Evolutionary conservation across 2,888 invertebrate genomes (phyloP).

Genomic region (Aleiodes testaceus): DNA sequence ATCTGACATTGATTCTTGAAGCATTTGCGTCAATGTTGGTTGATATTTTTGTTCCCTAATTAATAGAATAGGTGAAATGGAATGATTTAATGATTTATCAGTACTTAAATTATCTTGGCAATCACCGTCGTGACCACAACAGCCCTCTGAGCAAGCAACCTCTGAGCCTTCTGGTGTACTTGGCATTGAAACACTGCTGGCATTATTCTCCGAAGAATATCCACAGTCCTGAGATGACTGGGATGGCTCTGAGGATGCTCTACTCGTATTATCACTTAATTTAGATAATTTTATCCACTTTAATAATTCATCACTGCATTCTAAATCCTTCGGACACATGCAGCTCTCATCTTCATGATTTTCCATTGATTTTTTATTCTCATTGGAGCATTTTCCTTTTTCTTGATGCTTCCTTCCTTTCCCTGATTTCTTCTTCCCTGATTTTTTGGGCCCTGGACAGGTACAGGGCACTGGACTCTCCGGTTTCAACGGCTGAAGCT

Average conservation of each 20-base stretch:
- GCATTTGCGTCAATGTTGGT: conserved; percentile 84
- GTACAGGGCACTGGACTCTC: no score
- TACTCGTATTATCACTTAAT: conserved; percentile 63
- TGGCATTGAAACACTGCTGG: conserved; percentile 84
- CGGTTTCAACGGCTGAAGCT: no score
- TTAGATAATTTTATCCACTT: conserved; percentile 71
- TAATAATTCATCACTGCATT: conserved; percentile 60
- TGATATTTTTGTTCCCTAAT: conserved; percentile 73
- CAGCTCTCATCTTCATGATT: conserved; percentile 13
- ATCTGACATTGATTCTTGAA: conserved; percentile 75
- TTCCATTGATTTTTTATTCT: no score
- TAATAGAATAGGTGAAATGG: conserved; percentile 64
- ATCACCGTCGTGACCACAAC: conserved; percentile 82
- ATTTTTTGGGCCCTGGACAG: no score
- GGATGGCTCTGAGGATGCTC: conserved; percentile 77
- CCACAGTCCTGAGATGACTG: conserved; percentile 87
- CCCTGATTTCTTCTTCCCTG: no score
- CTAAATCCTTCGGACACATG: conserved; percentile 54
- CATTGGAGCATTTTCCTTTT: no score
- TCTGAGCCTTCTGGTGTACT: conserved; percentile 94
- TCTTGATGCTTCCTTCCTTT: no score
- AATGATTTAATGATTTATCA: conserved; percentile 57
- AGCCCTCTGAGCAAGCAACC: conserved; percentile 90
- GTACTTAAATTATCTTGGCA: conserved; percentile 59
- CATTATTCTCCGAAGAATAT: conserved; percentile 89